Percentiles rank a stretch among this genome's conserved stretches.
These are phyloP conservation scores for Xenopus borealis DNA, from an alignment of 2,113 vertebrate species.

Conservation along the genomic window DNA sequence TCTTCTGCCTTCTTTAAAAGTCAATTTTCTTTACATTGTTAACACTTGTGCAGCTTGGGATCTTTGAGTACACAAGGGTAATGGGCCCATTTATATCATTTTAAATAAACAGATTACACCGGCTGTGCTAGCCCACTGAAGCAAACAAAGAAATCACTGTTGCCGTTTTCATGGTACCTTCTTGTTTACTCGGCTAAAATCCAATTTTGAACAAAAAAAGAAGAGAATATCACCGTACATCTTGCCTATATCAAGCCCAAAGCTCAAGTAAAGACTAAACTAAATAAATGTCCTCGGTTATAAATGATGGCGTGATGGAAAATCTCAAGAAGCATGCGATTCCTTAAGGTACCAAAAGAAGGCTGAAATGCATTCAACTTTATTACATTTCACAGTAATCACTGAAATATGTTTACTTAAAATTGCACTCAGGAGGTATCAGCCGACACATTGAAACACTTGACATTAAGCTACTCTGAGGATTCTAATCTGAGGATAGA, in stretches of 20 bases:
- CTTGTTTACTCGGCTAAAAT: background rate
- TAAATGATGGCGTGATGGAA: background rate
- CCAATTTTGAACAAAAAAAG: background rate
- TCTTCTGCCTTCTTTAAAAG: background rate
- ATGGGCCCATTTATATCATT: background rate
- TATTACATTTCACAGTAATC: constrained; percentile 12
- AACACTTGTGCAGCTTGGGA: background rate
- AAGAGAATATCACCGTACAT: background rate
- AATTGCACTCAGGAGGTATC: constrained; percentile 11
- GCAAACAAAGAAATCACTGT: background rate
- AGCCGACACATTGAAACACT: background rate
- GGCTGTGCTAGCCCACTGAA: background rate
- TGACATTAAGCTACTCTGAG: too few relatives aligned
- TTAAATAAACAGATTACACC: background rate
- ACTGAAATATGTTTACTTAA: constrained; percentile 28
- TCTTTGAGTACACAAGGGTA: background rate
- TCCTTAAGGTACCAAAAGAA: background rate
- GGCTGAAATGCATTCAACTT: background rate
- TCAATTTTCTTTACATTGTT: background rate
- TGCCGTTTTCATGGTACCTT: background rate
- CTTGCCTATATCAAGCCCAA: background rate
- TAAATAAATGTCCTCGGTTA: background rate
- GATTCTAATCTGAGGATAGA: too few relatives aligned
- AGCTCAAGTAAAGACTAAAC: background rate
- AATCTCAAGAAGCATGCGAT: background rate